Evolutionary conservation across 2,797 vertebrate genomes (phyloP), one percentile per base, ranked within the genome.

Genomic region (Heteromormyrus szaboi): DNA sequence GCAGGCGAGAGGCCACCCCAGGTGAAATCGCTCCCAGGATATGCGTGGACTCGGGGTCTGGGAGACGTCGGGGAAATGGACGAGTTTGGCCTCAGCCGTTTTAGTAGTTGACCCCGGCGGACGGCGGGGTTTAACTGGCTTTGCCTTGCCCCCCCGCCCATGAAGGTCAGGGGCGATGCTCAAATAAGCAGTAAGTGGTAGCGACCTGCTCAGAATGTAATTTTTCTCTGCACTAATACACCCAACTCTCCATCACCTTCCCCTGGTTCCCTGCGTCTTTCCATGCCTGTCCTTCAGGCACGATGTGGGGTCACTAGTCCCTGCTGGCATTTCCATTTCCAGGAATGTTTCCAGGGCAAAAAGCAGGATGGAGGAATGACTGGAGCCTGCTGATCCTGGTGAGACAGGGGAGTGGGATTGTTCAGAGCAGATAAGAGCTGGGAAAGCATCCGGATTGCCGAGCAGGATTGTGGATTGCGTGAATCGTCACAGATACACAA

Each of bases 81-180:
- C 11, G 7, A 22, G 41, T 84, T 22, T 51, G 81, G 25, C 17
- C 6, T 87, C 22, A 0, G 14, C 17, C 11, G 4, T 65, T 65
- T 59, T 86, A 33, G 7, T 19, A n/a, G 29, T 41, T 59, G 53
- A 87, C 86, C 56, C 19, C n/a, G 19, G 46, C 4, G 86, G 56
- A 48, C 37, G n/a, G 12, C 7, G 7, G 29, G 86, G 56, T 65
- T 65, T 65, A 87, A 87, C 56, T 62, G 56, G 37, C 54, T 22
- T 29, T 41, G 5, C 50, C 2, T 22, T 33, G 59, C 44, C 22
- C 19, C 19, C 87, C 7, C 5, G 11, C 48, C 50, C 17, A 17
- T 89, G 88, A 87, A 89, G 85, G 85, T 89, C 85, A 89, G 48
- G 41, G 48, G 25, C 54, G 51, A 87, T 44, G 37, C 65, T 76